phyloP scores from a whole-genome alignment of 2,113 vertebrate species.

The Eubucco bourcierii region DNA sequence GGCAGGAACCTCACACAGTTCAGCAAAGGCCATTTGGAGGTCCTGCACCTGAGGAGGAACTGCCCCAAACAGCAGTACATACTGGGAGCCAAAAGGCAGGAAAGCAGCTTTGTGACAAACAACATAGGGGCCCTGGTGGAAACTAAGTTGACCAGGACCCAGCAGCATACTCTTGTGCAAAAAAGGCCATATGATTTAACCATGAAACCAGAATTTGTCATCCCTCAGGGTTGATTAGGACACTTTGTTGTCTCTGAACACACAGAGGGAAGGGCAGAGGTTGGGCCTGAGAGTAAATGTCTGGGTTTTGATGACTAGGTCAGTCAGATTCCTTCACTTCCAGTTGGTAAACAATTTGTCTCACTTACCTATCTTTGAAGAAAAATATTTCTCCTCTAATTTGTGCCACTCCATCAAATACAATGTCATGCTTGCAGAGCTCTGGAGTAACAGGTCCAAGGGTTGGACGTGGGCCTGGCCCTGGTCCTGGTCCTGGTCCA shows the following conservation, averaged over 20 bases:
- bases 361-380: constrained; percentile 95
- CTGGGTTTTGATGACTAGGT: neutral
- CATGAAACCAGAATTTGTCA: neutral
- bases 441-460: constrained; percentile 92
- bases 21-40: neutral
- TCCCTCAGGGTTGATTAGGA: neutral
- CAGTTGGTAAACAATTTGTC: neutral
- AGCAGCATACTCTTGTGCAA: neutral
- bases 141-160: neutral
- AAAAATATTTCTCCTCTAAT: constrained; percentile 96
- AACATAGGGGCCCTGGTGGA: neutral
- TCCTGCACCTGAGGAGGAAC: neutral
- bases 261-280: neutral
- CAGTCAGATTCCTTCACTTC: neutral
- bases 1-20: neutral
- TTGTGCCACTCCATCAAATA: constrained; percentile 92
- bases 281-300: neutral
- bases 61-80: neutral
- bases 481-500: constrained; percentile 73
- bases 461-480: constrained; percentile 84
- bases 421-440: constrained; percentile 86
- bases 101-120: neutral
- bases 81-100: neutral
- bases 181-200: neutral
- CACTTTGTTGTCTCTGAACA: neutral